These are phyloP conservation scores for Varroa destructor DNA, from an alignment of 1,140 invertebrate species.

Conservation along the genomic window DNA sequence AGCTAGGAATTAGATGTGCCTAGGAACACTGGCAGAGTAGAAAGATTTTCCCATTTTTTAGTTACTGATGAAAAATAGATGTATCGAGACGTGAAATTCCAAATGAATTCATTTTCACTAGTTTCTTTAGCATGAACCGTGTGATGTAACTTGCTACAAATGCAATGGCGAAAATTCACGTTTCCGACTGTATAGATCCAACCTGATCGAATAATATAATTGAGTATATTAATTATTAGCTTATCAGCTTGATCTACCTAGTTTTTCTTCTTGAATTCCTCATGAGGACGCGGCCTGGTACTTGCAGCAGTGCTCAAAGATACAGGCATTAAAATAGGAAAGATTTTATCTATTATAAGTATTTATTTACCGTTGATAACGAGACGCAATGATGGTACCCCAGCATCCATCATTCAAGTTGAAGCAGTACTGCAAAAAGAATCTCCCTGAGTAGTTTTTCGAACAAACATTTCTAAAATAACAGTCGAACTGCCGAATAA, in stretches of 20 bases:
- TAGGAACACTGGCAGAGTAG: not conserved
- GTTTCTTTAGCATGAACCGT: no score
- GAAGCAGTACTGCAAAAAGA: not conserved
- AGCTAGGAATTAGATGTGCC: not conserved
- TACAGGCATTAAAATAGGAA: no score
- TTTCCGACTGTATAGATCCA: no score
- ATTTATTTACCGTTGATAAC: slow-evolving; percentile 11
- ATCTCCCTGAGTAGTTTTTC: not conserved
- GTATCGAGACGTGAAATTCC: not conserved
- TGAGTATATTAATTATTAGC: no score
- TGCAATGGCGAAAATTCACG: no score
- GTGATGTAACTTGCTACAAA: no score
- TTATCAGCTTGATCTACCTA: no score
- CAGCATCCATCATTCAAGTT: slow-evolving; percentile 1
- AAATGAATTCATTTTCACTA: not conserved
- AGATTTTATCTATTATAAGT: not conserved
- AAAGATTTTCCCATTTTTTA: not conserved
- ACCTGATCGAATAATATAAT: no score
- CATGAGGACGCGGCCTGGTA: no score
- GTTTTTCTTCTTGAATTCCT: no score
- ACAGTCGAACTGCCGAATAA: not conserved
- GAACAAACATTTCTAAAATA: not conserved
- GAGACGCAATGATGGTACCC: not conserved
- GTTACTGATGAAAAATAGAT: not conserved
- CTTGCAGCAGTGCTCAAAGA: no score